phyloP scores from a whole-genome alignment of 30 jellyfish, hydroid and myxozoan genomes.

The Aurelia sp. region DNA sequence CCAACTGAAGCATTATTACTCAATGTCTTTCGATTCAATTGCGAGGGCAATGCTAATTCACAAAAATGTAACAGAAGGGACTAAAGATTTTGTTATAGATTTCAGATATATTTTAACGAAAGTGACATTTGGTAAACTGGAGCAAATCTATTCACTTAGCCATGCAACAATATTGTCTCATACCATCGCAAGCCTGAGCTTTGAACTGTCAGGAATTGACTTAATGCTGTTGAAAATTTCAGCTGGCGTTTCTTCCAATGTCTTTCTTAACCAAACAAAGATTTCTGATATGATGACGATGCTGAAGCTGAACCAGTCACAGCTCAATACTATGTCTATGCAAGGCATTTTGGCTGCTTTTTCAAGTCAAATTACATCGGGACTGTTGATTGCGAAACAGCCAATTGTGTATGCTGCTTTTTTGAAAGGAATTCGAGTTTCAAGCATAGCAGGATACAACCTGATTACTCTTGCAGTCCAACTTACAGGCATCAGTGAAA shows the following conservation, averaged over 20 bases:
- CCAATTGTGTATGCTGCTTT: slow-evolving; percentile 36
- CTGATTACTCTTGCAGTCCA: slow-evolving; percentile 13
- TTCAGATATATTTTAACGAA: slow-evolving; percentile 3
- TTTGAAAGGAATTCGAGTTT: slow-evolving; percentile 10
- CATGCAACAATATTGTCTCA: neutral
- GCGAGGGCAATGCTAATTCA: slow-evolving; percentile 19
- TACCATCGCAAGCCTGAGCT: neutral
- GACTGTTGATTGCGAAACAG: neutral
- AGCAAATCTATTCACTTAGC: neutral
- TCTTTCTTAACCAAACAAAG: too few relatives aligned
- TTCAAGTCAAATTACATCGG: neutral
- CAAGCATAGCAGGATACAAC: neutral
- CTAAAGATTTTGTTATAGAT: slow-evolving; percentile 17
- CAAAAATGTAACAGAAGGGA: slow-evolving; percentile 29
- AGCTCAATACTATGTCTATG: neutral
- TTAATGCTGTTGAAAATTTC: neutral
- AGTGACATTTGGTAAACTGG: neutral
- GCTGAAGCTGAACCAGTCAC: neutral
- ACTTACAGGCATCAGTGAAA: neutral
- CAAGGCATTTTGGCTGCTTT: neutral
- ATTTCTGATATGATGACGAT: slow-evolving; percentile 1
- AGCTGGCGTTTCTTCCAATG: too few relatives aligned
- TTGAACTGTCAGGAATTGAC: slow-evolving; percentile 4
- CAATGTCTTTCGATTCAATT: slow-evolving; percentile 38
- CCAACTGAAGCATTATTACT: slow-evolving; percentile 8